Conservation (phyloP, 2,113 vertebrate species). For the Lathamus discolor region DNA sequence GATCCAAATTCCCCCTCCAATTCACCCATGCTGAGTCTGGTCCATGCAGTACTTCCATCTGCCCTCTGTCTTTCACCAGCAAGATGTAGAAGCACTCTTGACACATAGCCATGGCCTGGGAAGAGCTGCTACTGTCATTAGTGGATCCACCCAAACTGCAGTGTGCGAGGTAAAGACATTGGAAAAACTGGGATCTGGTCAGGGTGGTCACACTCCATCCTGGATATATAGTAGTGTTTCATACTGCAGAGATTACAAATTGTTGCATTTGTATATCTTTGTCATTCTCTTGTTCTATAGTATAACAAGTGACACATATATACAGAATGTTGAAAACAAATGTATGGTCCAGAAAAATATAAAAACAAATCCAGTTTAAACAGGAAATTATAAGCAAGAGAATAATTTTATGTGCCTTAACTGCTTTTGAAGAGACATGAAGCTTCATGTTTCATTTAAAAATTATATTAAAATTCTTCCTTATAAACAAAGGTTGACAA, state of each 20-base stretch:
- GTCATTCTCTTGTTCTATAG: neutral
- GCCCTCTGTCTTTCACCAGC: neutral
- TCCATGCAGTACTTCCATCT: neutral
- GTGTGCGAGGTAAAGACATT: neutral
- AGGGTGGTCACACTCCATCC: neutral
- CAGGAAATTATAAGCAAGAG: neutral
- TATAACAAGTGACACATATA: neutral
- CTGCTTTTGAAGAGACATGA: neutral
- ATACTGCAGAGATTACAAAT: neutral
- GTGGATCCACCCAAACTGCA: neutral
- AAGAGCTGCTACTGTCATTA: neutral
- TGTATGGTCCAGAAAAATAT: neutral
- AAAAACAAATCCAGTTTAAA: neutral
- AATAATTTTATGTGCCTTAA: neutral
- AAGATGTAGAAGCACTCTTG: neutral
- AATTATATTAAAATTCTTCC: neutral
- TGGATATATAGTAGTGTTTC: neutral
- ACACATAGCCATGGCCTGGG: fast-evolving
- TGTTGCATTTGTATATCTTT: neutral
- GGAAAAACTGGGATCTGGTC: neutral
- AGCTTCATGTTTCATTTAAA: neutral
- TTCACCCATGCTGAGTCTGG: neutral
- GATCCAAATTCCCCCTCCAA: neutral
- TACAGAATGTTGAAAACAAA: neutral
- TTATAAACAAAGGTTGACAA: neutral